These are phyloP conservation scores for Euleptes europaea DNA, from an alignment of 2,113 vertebrate genomes.

Conservation along the genomic window DNA sequence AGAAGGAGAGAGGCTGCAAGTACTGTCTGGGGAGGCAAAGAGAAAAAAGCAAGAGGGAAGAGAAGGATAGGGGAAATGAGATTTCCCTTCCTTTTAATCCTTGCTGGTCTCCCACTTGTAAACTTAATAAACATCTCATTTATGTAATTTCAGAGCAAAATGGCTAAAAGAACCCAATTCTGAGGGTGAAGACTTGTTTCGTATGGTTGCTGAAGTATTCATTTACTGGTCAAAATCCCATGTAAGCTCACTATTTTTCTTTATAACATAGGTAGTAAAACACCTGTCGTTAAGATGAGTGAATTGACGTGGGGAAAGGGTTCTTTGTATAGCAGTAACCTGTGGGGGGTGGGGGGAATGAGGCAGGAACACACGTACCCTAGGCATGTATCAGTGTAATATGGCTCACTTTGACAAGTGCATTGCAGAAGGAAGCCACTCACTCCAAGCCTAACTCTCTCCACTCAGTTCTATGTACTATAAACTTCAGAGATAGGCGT, in stretches of 20 bases:
- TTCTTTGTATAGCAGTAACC: background rate
- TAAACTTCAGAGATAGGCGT: too few species aligned
- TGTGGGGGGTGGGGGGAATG: background rate
- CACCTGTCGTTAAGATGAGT: background rate
- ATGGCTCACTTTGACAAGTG: too few species aligned
- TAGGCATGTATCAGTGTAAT: too few species aligned
- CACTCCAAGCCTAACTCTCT: too few species aligned
- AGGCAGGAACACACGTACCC: background rate
- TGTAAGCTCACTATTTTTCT: conserved; percentile 73
- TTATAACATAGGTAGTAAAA: background rate
- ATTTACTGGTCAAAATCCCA: conserved; percentile 98
- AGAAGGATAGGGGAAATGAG: background rate
- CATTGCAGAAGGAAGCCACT: too few species aligned
- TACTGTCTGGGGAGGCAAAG: too few species aligned
- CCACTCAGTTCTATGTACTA: too few species aligned
- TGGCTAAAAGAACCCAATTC: conserved; percentile 93
- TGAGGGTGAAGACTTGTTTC: conserved; percentile 91
- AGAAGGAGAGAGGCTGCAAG: too few species aligned
- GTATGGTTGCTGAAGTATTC: conserved; percentile 98
- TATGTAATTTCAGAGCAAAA: conserved; percentile 81
- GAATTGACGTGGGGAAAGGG: background rate
- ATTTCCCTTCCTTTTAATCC: background rate
- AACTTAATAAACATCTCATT: background rate
- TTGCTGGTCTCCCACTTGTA: too few species aligned
- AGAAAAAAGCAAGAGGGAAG: too few species aligned